A percentile compares a stretch with the other conserved stretches of the same genome.
These are phyloP conservation scores for Apodemus sylvaticus DNA, from an alignment of 2,113 vertebrate species.

Conservation along the genomic window DNA sequence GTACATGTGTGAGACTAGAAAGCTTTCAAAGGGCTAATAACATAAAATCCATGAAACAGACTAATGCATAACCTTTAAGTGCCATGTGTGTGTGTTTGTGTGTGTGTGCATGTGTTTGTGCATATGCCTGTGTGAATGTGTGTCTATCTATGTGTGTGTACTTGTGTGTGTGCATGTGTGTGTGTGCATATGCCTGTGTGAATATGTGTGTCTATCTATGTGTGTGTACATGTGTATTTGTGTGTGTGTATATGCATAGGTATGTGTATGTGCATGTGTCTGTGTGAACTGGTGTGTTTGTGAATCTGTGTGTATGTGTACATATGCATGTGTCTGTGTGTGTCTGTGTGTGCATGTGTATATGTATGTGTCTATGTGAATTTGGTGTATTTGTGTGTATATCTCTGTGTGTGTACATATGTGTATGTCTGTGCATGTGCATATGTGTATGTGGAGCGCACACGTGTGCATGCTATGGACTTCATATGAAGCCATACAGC, in stretches of 20 bases:
- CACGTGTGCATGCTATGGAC: background rate
- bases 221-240: too few species aligned
- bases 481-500: background rate
- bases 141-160: too few species aligned
- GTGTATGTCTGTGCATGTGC: background rate
- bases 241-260: accelerated
- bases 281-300: too few species aligned
- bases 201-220: too few species aligned
- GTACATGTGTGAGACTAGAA: accelerated
- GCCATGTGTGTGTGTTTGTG: too few species aligned
- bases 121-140: too few species aligned
- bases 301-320: background rate
- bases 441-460: background rate
- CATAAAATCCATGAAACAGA: too few species aligned
- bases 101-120: too few species aligned
- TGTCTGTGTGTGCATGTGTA: accelerated
- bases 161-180: background rate
- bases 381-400: background rate
- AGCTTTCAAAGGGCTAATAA: too few species aligned
- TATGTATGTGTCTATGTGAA: accelerated
- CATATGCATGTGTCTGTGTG: too few species aligned
- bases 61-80: too few species aligned
- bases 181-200: accelerated
- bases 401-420: background rate
- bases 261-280: accelerated